Conservation (phyloP, 2,888 invertebrate species). For the Zeuzera pyrina region DNA sequence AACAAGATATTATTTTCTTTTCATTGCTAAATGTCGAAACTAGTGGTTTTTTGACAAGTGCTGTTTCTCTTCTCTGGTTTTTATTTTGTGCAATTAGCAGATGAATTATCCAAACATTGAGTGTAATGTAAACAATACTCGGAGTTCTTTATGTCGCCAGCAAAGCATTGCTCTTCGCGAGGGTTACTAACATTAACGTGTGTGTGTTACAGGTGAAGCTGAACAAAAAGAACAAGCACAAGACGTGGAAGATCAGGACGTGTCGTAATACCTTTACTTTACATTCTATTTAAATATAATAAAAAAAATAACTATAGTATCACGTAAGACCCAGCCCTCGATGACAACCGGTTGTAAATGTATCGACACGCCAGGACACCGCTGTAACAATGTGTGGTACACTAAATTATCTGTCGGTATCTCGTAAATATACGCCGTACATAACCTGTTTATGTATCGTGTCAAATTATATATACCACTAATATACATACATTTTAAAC, state of each 20-base stretch:
- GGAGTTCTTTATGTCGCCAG: no score
- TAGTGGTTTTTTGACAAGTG: no score
- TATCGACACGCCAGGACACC: slow-evolving; percentile 6
- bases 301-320: slow-evolving; percentile 69
- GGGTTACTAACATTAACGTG: not conserved
- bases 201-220: slow-evolving; percentile 79
- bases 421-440: slow-evolving; percentile 13
- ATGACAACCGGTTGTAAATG: slow-evolving; percentile 49
- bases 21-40: no score
- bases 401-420: slow-evolving; percentile 25
- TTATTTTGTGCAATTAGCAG: no score
- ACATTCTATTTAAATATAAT: slow-evolving; percentile 59
- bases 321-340: slow-evolving; percentile 64
- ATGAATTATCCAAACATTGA: no score
- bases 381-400: not conserved
- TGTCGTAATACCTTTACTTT: slow-evolving; percentile 86
- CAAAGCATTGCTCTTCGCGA: no score
- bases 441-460: slow-evolving; percentile 40
- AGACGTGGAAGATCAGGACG: slow-evolving; percentile 96
- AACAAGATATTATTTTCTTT: no score
- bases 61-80: no score
- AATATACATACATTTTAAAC: slow-evolving; percentile 39
- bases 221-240: slow-evolving; percentile 93
- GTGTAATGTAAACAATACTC: no score
- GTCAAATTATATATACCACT: slow-evolving; percentile 55